These are phyloP conservation scores for Protodeltote pygarga DNA, from an alignment of 2,888 invertebrate species.

Conservation along the genomic window DNA sequence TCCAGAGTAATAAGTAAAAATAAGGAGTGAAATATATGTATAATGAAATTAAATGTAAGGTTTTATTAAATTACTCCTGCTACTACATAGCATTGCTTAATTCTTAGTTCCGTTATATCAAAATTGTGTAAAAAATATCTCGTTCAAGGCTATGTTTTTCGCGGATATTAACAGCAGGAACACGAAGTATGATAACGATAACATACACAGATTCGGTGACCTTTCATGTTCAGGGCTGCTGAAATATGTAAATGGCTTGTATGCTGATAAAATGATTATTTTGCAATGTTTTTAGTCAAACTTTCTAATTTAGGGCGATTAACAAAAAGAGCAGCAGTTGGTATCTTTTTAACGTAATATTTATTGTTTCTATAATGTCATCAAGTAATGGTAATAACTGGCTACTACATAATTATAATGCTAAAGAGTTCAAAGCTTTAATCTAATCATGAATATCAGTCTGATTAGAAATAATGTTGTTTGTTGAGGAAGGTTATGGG, in stretches of 20 bases:
- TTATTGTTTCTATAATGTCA: no score
- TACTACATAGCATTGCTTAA: conserved; percentile 11
- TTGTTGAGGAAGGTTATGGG: no score
- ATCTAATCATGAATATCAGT: no score
- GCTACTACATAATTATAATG: no score
- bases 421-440: no score
- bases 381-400: no score
- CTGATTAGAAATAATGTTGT: no score
- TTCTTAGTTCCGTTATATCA: conserved; percentile 4
- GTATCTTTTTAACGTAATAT: no score
- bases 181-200: conserved; percentile 34
- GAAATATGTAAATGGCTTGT: conserved; percentile 23
- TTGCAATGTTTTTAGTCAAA: neutral
- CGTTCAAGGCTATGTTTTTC: conserved; percentile 17
- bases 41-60: neutral
- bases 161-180: conserved; percentile 28
- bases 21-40: no score
- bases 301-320: neutral
- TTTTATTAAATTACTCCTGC: conserved; percentile 4
- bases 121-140: conserved; percentile 11
- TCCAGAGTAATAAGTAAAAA: no score
- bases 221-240: conserved; percentile 21
- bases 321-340: no score
- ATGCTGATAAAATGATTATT: conserved; percentile 14
- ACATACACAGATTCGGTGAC: conserved; percentile 36